These are phyloP conservation scores for rat (Rattus norvegicus) DNA, from an alignment of 2,113 vertebrate species.

Conservation along the genomic window DNA sequence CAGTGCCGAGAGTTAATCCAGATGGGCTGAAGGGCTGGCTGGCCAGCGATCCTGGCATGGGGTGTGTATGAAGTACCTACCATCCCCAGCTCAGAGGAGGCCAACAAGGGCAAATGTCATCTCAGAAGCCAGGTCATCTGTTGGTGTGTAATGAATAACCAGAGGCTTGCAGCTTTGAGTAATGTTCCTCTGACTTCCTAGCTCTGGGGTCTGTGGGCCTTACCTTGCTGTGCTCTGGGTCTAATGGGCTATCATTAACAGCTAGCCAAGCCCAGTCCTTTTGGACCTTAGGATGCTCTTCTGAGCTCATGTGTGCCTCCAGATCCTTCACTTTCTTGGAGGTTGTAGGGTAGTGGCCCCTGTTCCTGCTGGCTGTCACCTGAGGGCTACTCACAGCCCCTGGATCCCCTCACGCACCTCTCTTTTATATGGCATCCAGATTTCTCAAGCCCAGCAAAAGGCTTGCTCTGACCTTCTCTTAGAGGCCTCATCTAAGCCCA, in stretches of 20 bases:
- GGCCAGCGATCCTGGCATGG: not conserved
- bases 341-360: too few species aligned
- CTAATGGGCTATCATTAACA: accelerated
- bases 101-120: not conserved
- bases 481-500: not conserved
- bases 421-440: not conserved
- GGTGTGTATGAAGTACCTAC: accelerated
- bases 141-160: not conserved
- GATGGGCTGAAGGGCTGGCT: accelerated
- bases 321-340: not conserved
- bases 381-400: not conserved
- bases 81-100: too few species aligned
- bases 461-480: not conserved
- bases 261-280: not conserved
- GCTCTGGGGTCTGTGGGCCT: not conserved
- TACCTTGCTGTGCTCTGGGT: not conserved
- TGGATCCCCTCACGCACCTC: accelerated
- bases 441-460: not conserved
- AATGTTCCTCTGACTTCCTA: accelerated
- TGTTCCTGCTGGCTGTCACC: not conserved
- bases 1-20: not conserved
- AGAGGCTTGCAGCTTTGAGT: not conserved
- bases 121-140: not conserved
- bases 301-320: not conserved
- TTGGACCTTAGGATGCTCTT: not conserved